Evolutionary conservation across 2,888 invertebrate species (phyloP).

Genomic region (Ischnura elegans): DNA sequence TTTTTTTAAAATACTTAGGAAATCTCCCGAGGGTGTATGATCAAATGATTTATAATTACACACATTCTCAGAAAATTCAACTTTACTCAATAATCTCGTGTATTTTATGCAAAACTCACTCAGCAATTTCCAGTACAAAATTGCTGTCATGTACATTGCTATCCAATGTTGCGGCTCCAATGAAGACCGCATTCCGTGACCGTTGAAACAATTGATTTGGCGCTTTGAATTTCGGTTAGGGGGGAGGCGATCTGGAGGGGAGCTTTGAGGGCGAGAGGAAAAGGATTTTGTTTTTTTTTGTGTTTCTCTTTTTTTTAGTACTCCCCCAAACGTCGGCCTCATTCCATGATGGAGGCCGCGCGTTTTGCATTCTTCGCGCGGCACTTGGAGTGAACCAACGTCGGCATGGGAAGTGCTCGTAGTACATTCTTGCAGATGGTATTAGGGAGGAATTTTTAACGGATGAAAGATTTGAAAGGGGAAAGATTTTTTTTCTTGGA

Average conservation of each 20-base stretch:
- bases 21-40: conserved; percentile 31
- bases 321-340: conserved; percentile 45
- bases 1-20: conserved; percentile 46
- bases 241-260: not conserved
- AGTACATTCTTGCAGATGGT: conserved; percentile 7
- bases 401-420: conserved; percentile 4
- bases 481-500: not conserved
- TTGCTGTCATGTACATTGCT: conserved; percentile 48
- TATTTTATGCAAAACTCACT: conserved; percentile 65
- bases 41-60: conserved; percentile 59
- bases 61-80: conserved; percentile 42
- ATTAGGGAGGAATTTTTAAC: not conserved
- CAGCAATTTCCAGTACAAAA: conserved; percentile 60
- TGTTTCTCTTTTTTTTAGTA: conserved; percentile 20
- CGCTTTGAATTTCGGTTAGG: conserved; percentile 13
- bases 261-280: not conserved
- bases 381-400: not conserved
- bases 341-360: conserved; percentile 57
- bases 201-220: conserved; percentile 42
- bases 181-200: conserved; percentile 52
- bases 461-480: too few relatives aligned
- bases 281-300: too few relatives aligned
- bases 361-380: conserved; percentile 56
- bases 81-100: conserved; percentile 65
- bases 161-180: not conserved